A percentile compares a stretch with the other conserved stretches of the same genome.
Conservation (phyloP, 2,797 vertebrate species). For the Schizopygopsis malacanthus region DNA sequence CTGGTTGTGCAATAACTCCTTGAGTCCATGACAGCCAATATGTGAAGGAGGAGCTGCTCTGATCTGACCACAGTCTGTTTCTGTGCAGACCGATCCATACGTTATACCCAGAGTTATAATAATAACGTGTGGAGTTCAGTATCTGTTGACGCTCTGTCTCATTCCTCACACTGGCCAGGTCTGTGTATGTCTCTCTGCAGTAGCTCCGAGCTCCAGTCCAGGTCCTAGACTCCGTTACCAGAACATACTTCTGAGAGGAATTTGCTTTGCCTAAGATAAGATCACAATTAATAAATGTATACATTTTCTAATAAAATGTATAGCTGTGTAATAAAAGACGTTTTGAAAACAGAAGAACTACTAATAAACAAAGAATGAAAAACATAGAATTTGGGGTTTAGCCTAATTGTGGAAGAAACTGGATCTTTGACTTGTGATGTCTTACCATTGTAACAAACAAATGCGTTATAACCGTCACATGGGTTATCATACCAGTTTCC, state of each 20-base stretch:
- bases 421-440: not conserved
- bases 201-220: not conserved
- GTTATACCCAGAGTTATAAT: fast-evolving
- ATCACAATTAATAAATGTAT: not conserved
- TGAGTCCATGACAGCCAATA: slow-evolving; percentile 53
- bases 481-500: not conserved
- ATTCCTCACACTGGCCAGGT: not conserved
- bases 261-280: not conserved
- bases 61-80: slow-evolving; percentile 66
- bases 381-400: too few relatives aligned
- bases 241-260: not conserved
- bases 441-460: slow-evolving; percentile 48
- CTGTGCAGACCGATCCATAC: slow-evolving; percentile 68
- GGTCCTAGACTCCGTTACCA: not conserved
- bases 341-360: too few relatives aligned
- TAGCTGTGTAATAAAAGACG: too few relatives aligned
- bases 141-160: not conserved
- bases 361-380: too few relatives aligned
- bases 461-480: not conserved
- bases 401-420: too few relatives aligned
- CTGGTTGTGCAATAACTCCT: not conserved
- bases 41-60: slow-evolving; percentile 32
- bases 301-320: too few relatives aligned
- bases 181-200: not conserved
- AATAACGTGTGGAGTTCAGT: not conserved